Evolutionary conservation across 2,797 vertebrate genomes (phyloP), one percentile per base, ranked within the genome.

Genomic region (Xenentodon cancila): DNA sequence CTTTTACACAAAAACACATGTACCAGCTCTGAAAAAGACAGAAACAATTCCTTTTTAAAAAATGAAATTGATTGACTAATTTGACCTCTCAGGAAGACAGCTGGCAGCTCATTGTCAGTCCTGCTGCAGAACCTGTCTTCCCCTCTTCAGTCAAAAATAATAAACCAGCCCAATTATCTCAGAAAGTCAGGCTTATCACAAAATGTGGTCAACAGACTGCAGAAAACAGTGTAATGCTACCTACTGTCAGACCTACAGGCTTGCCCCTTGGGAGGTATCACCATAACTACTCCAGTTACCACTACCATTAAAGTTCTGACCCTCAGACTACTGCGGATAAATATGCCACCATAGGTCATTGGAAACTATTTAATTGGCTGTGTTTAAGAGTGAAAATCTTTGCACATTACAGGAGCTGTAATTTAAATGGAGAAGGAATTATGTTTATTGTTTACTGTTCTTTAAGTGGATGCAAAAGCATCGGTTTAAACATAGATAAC

Each of bases 111-210:
- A 22, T 8, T 48, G 46, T 48, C 46, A 48, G 20, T 21, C 19
- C 46, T 15, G 46, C 46, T 22, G 11, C 5, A 12, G 22, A 9
- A 19, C 19, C 46, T 22, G 45, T 47, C 45, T 47, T 21, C 18
- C 20, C 15, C 7, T 13, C 46, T 48, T 21, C 46, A 48, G 19
- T 48, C 20, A 22, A 48, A 48, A 21, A 48, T 22, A 22, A 22
- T 48, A 48, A 48, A 53, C 30, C 11, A 15, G 11, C 8, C 46
- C 46, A 48, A 48, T 48, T 48, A 48, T 48, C 21, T 48, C 20
- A 19, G 46, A 48, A 48, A 21, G 20, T 21, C 15, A 7, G 46
- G 21, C 20, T 21, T 15, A 48, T 21, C 46, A 22, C 5, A 47
- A 20, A 47, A 20, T 19, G 20, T 15, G 46, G 46, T 48, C 20